A percentile compares a stretch with the other conserved stretches of the same genome.
Evolutionary conservation across 2,888 invertebrate species (phyloP).

Genomic region (Ichneumoninae sp.): DNA sequence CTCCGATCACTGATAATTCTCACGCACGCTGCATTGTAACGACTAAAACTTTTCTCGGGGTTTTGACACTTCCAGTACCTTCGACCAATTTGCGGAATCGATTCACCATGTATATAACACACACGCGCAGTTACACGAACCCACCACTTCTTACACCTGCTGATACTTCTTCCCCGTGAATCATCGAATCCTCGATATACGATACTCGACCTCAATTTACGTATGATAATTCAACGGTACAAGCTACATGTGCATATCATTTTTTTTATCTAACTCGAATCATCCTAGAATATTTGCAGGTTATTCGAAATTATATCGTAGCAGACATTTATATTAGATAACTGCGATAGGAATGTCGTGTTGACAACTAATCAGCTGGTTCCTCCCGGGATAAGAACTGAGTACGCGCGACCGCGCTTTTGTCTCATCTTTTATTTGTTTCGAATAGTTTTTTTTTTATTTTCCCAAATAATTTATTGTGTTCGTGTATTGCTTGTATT

Average conservation of each 20-base stretch:
- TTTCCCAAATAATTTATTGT: neutral
- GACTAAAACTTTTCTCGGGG: slow-evolving; percentile 36
- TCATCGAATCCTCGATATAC: slow-evolving; percentile 16
- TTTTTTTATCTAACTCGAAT: neutral
- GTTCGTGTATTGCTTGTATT: neutral
- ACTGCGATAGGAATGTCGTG: neutral
- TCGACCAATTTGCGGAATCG: slow-evolving; percentile 45
- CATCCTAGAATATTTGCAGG: slow-evolving; percentile 21
- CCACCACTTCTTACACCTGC: slow-evolving; percentile 1
- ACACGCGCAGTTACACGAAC: slow-evolving; percentile 39
- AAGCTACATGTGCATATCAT: neutral
- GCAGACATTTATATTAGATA: slow-evolving; percentile 20
- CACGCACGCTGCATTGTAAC: slow-evolving; percentile 36
- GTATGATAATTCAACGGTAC: slow-evolving; percentile 32
- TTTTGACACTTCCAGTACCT: slow-evolving; percentile 59
- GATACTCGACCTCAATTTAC: slow-evolving; percentile 12
- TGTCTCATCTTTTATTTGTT: neutral
- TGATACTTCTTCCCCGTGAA: slow-evolving; percentile 12
- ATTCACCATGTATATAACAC: slow-evolving; percentile 29
- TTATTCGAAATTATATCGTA: slow-evolving; percentile 29
- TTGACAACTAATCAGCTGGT: slow-evolving; percentile 29
- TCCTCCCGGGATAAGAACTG: neutral
- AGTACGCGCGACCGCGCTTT: neutral
- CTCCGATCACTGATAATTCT: slow-evolving; percentile 40
- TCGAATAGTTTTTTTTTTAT: neutral